Base-by-base conservation (phyloP, 2,113 vertebrate genomes). In the Manacus vitellinus region DNA sequence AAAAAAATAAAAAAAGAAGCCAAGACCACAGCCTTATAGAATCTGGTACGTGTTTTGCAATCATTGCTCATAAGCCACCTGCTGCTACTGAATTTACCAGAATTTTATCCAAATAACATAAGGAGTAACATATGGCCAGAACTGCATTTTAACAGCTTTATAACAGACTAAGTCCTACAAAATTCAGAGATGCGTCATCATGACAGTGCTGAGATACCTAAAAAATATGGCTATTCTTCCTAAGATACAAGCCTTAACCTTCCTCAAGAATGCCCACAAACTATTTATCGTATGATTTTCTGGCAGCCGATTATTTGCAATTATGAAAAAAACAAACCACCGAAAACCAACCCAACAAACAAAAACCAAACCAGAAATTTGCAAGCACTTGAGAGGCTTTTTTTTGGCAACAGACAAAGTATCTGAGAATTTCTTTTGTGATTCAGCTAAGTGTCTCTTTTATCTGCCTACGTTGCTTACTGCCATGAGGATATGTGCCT, bases 101-200 rank as follows among this genome's bases (percentile, higher is more conserved):
- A 80, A 83, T 62, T 92, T 80, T 80, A 70, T 77, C 49, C 74
- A 89, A 88, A 88, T 55, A 89, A 55, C 88, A 75, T 54, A 87
- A 92, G 71, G 87, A 70, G 41, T 22, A 82, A 82, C 67, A 88
- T 92, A 88, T 31, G 51, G 59, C 66, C 25, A 27, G 54, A 85
- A 43, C 46, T 35, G 54, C 63, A 80, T 59, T 65, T 71, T 55
- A 80, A 59, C 54, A 76, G 67, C 16, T 94, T 96, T 70, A 4
- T 44, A 92, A 66, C 55, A 85, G 43, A 84, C 55, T 44, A 66
- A 10, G 8, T 72, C 61, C 61, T 82, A 37, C 25, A 86, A 88
- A 85, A 81, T 35, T 58, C 41, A 61, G 46, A 51, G 18, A 15
- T 58, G 13, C 18, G 24, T 81, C 77, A 46, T 52, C 56, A 22